Percentiles rank a stretch among this genome's conserved stretches.
Evolutionary conservation across 2,797 vertebrate species (phyloP).

Genomic region (Acridotheres tristis): DNA sequence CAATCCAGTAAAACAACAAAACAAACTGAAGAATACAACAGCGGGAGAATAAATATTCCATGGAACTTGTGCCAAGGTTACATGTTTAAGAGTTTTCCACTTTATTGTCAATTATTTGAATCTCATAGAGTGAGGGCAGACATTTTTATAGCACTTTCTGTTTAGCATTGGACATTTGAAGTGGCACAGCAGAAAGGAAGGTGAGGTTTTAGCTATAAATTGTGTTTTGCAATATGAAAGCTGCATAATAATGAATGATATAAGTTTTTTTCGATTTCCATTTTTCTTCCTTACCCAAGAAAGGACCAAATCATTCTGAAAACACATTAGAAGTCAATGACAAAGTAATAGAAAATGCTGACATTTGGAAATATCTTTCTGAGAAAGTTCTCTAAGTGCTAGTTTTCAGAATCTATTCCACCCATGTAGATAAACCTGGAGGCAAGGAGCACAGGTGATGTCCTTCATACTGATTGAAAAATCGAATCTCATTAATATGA

Average conservation of each 20-base stretch:
- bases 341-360: conserved; percentile 78
- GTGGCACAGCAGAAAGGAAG: conserved; percentile 66
- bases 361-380: conserved; percentile 68
- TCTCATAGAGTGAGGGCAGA: conserved; percentile 69
- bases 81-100: conserved; percentile 71
- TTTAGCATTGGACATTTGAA: conserved; percentile 76
- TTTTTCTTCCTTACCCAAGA: conserved; percentile 73
- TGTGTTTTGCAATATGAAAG: conserved; percentile 73
- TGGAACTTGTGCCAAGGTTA: conserved; percentile 72
- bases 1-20: conserved; percentile 30
- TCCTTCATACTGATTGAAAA: conserved; percentile 52
- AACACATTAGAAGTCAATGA: conserved; percentile 75
- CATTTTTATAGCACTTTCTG: conserved; percentile 77
- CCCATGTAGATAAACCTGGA: conserved; percentile 21
- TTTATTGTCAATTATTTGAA: conserved; percentile 79
- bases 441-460: conserved; percentile 35
- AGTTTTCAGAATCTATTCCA: conserved; percentile 57
- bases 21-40: conserved; percentile 26
- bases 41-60: conserved; percentile 73
- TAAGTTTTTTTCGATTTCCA: conserved; percentile 64
- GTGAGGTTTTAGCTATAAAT: conserved; percentile 74
- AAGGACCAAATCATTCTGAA: conserved; percentile 72
- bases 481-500: conserved; percentile 48
- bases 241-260: conserved; percentile 75
- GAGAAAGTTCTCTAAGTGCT: conserved; percentile 60